Evolutionary conservation across 2,888 invertebrate genomes (phyloP), one percentile per base, ranked within the genome.

Genomic region (Agonopterix arenella): DNA sequence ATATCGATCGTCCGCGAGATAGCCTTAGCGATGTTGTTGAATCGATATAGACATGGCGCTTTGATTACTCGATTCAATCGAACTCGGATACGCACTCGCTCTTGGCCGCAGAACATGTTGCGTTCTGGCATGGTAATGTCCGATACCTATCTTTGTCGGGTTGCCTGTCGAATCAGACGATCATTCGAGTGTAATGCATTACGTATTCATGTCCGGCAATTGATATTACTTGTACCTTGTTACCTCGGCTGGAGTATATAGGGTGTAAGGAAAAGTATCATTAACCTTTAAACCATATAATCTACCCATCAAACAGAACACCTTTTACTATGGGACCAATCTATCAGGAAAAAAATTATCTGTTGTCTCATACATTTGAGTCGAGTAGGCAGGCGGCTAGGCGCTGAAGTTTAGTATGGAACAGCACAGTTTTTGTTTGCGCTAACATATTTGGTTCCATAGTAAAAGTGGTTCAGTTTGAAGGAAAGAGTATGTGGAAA

Each of bases 61-160:
- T 84, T 86, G 88, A 86, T 88, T 86, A 79, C 76, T 79, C 76
- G 85, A 82, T 85, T 84, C 78, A 81, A 78, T 82, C 78, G 76
- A 70, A 76, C 73, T 78, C 70, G 76, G 76, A 76, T 75, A 71
- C 66, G 73, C 71, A 60, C 74, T 68, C 59, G 66, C 64, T 61
- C 66, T 66, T 67, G 58, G 66, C 68, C 67, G 64, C 68, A 64
- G 67, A 64, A 67, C 71, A 66, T 76, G 76, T 78, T 73, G 72
- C 70, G 73, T 70, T 72, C 73, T 70, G 76, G 44, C 36, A 38
- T 72, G 75, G 80, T 80, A 80, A 84, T 77, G 79, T 75, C 66
- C 69, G 84, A 84, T 84, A 81, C 78, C 73, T 79, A 85, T 85
- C 84, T 85, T 73, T 75, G 77, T 79, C 76, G 76, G 77, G 60